Base-by-base conservation (phyloP, 2,113 vertebrate species). In the Mastomys coucha region DNA sequence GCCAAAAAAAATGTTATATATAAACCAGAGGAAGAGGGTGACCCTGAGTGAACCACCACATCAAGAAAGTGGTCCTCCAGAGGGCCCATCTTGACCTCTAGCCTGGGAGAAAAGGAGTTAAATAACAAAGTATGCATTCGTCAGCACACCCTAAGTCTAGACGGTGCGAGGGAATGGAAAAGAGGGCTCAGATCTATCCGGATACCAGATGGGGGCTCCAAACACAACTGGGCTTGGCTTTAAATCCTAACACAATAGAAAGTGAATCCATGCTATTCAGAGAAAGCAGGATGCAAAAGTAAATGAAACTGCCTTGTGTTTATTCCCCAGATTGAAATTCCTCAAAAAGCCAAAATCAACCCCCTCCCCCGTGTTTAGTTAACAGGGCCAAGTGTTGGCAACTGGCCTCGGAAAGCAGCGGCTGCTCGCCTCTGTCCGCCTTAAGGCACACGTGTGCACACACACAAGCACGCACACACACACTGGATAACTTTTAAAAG, bases 341-440 rank as follows among this genome's bases (percentile, higher is more conserved):
- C 88, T 94, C 88, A 93, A 85, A 96, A 89, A 87, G 49, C 77
- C 73, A 53, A 67, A 33, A 53, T 26, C 78, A 56, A 82, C 90
- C 51, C 16, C 87, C 63, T 89, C 42, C 16, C 87, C 63, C 91
- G 12, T 96, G 89, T 96, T 96, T 96, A 72, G 90, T 97, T 96
- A 98, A 93, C 86, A 96, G 53, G 90, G 80, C 88, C 91, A 94
- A 88, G 69, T 96, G 93, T 91, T 91, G 88, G 56, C 58, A 70
- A 78, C 85, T 91, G 81, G 88, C 75, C 95, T 95, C 81, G n/a
- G 92, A 88, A 94, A 97, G 82, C 76, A 86, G 51, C 85, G 96
- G 94, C 93, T 96, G 97, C 73, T 97, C 96, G 82, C 49, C 63
- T 94, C 94, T 91, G n/a, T n/a, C 81, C 24, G 72, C 89, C 82